phyloP scores from a whole-genome alignment of 2,888 invertebrate species.

The Plebejus anna region DNA sequence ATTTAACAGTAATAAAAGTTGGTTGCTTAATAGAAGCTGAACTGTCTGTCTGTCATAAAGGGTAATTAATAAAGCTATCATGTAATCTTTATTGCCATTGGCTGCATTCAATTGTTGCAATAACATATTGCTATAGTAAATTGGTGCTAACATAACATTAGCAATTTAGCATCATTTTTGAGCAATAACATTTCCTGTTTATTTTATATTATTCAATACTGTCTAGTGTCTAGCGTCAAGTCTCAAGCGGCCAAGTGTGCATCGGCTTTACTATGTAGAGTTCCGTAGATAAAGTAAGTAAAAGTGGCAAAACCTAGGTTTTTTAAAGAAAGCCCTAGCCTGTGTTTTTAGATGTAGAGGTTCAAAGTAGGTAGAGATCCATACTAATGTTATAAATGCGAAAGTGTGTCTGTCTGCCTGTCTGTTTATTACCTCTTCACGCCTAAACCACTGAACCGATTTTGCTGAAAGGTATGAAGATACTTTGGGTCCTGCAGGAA shows the following conservation, averaged over 20 bases:
- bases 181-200: slow-evolving; percentile 10
- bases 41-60: neutral
- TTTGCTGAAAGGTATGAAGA: too few species aligned
- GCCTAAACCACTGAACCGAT: too few species aligned
- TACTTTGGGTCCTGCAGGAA: too few species aligned
- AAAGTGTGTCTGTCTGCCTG: too few species aligned
- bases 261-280: neutral
- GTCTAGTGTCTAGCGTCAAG: neutral
- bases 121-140: neutral
- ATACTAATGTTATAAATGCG: too few species aligned
- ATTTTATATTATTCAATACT: slow-evolving; percentile 1
- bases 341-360: neutral
- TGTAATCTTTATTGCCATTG: slow-evolving; percentile 7
- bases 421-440: too few species aligned
- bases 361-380: too few species aligned
- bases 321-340: neutral
- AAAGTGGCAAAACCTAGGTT: neutral
- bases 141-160: neutral
- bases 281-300: neutral
- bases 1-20: neutral
- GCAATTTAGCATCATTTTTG: neutral
- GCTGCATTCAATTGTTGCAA: neutral
- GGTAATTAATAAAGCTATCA: neutral
- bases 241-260: neutral
- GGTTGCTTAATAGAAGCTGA: neutral